Base-by-base conservation (phyloP, 2,888 invertebrate species). In the Luperina nickerlii region DNA sequence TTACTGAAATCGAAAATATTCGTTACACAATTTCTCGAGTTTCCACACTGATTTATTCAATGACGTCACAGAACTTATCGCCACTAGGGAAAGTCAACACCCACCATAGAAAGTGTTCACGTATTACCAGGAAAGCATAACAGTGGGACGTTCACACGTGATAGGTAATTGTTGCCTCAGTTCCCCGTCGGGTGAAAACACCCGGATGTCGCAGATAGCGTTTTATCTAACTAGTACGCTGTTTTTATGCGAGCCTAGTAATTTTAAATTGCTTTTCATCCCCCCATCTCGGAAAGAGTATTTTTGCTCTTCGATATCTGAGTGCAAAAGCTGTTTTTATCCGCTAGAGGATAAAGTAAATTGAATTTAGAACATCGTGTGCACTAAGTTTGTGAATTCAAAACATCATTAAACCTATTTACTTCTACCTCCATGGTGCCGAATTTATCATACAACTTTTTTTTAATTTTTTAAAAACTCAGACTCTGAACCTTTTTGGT, bases 111-210 rank as follows among this genome's bases (percentile, higher is more conserved):
- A 94, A 94, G 93, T 93, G 92, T 89, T 90, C 88, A 82, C 88
- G 84, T 88, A 79, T 90, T 94, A 95, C 94, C 91, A 95, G 95
- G 95, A 94, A 94, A 92, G 88, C 92, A 94, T 92, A 89, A 83
- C 86, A 90, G 91, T 93, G 88, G 92, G 90, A 92, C 91, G 92
- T 95, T 95, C 95, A 93, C 95, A 95, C 95, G 94, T 91, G 90
- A 91, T 92, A 91, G 90, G 89, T 92, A 92, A 94, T 94, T 94
- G 95, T 94, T 92, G 89, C 90, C 86, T 91, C 90, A 89, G 92
- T 94, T 92, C 91, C 92, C 91, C 88, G 90, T 57, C 85, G 88
- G 91, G 95, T 95, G 96, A 96, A 96, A 96, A 93, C 95, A 94
- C 94, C 94, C 95, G 95, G 96, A 96, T 94, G 94, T 76, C 91